Evolutionary conservation across 2,797 vertebrate species (phyloP).

Genomic region (Tiaroga cobitis): DNA sequence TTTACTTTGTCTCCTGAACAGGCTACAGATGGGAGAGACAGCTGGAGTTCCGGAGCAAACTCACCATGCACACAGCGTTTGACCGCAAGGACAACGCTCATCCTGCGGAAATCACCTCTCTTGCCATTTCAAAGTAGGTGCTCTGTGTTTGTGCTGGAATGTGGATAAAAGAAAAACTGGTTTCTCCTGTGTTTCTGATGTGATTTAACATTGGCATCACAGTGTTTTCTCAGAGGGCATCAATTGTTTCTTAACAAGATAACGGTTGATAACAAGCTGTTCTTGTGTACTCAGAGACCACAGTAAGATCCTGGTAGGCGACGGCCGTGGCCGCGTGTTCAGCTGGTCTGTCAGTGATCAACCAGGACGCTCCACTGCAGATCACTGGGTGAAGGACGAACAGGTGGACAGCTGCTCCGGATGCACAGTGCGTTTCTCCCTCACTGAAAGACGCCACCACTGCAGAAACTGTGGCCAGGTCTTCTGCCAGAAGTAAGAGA

Average conservation of each 20-base stretch:
- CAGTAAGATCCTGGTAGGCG: slow-evolving; percentile 95
- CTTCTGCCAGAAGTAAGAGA: slow-evolving; percentile 96
- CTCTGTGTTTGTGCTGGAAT: slow-evolving; percentile 20
- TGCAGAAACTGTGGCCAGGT: slow-evolving; percentile 99
- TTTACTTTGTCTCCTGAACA: slow-evolving; percentile 64
- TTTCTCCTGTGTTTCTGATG: not conserved
- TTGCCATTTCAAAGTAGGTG: slow-evolving; percentile 93
- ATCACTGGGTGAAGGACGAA: slow-evolving; percentile 99
- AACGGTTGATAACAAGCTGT: not conserved
- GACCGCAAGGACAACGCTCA: slow-evolving; percentile 97
- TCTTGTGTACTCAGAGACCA: slow-evolving; percentile 83
- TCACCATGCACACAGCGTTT: slow-evolving; percentile 99
- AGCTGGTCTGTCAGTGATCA: slow-evolving; percentile 99
- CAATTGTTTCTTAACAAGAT: slow-evolving; percentile 8
- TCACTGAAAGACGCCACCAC: slow-evolving; percentile 95
- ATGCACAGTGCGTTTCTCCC: slow-evolving; percentile 91
- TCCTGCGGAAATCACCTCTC: slow-evolving; percentile 92
- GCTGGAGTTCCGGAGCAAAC: slow-evolving; percentile 96
- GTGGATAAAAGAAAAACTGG: not conserved
- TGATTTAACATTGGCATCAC: not conserved
- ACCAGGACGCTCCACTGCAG: slow-evolving; percentile 92
- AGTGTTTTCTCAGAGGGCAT: not conserved
- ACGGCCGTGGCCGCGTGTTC: slow-evolving; percentile 93
- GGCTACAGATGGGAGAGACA: slow-evolving; percentile 98
- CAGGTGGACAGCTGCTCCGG: slow-evolving; percentile 94